phyloP scores from a whole-genome alignment of 2,888 invertebrate species.

The Drymonia ruficornis region DNA sequence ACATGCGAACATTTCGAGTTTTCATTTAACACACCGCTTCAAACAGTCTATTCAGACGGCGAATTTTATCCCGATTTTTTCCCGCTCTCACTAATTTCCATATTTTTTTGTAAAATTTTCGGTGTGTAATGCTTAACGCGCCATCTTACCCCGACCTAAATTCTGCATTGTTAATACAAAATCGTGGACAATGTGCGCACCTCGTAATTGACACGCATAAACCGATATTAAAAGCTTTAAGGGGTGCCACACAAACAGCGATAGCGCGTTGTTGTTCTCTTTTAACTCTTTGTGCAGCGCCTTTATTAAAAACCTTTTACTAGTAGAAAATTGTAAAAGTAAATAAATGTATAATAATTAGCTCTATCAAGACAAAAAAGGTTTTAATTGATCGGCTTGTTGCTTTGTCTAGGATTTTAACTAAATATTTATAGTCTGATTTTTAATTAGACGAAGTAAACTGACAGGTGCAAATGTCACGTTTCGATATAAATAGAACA shows the following conservation, averaged over 20 bases:
- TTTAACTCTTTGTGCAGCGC: not conserved
- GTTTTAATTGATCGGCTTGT: too few species aligned
- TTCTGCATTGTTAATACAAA: slow-evolving; percentile 34
- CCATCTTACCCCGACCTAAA: slow-evolving; percentile 38
- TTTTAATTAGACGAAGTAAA: too few species aligned
- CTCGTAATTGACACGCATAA: slow-evolving; percentile 42
- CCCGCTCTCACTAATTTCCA: slow-evolving; percentile 16
- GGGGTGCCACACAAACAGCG: not conserved
- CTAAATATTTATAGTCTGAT: too few species aligned
- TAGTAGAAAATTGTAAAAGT: too few species aligned
- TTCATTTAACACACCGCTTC: not conserved
- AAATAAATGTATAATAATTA: too few species aligned
- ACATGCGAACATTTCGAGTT: slow-evolving; percentile 6
- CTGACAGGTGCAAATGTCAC: too few species aligned
- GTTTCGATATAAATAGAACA: too few species aligned
- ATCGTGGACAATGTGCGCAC: slow-evolving; percentile 31
- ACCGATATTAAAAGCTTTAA: slow-evolving; percentile 45
- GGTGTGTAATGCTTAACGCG: slow-evolving; percentile 25
- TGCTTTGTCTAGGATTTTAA: too few species aligned
- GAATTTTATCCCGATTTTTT: slow-evolving; percentile 25
- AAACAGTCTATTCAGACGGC: not conserved
- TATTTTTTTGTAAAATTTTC: slow-evolving; percentile 26
- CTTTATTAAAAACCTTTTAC: not conserved
- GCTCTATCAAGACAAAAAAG: too few species aligned
- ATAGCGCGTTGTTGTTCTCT: not conserved